These are phyloP conservation scores for Pygoscelis adeliae DNA, from an alignment of 2,113 vertebrate species.

Conservation along the genomic window DNA sequence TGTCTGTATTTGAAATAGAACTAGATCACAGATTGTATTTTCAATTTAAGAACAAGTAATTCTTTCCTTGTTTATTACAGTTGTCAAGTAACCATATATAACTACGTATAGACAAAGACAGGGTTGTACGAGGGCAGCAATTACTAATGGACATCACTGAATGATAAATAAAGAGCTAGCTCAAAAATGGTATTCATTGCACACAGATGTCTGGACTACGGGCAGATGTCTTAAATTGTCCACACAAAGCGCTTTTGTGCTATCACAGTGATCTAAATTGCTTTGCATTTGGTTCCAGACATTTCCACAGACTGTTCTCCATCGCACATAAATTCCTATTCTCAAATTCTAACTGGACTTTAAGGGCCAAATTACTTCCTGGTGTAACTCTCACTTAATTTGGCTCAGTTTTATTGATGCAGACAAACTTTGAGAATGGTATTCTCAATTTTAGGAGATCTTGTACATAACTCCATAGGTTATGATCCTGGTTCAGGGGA, in stretches of 20 bases:
- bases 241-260: conserved; percentile 48
- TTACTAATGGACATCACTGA: conserved; percentile 39
- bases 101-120: conserved; percentile 15
- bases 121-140: conserved; percentile 16
- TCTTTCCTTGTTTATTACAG: conserved; percentile 47
- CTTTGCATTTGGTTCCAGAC: conserved; percentile 47
- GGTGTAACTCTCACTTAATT: not conserved
- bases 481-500: not conserved
- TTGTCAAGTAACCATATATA: conserved; percentile 44
- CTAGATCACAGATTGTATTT: conserved; percentile 47
- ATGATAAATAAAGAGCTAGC: conserved; percentile 47
- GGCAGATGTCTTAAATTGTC: conserved; percentile 64
- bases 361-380: not conserved
- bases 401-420: not conserved
- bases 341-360: not conserved
- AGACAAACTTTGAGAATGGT: not conserved
- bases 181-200: conserved; percentile 48
- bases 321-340: conserved; percentile 14
- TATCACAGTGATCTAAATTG: conserved; percentile 58
- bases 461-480: not conserved
- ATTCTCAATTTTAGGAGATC: not conserved
- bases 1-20: conserved; percentile 27
- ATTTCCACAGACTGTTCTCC: conserved; percentile 22
- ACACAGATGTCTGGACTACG: conserved; percentile 55
- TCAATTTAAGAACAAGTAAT: conserved; percentile 31